These are phyloP conservation scores for Lepilemur septentrionalis DNA, from an alignment of 2,797 vertebrate species.

Conservation along the genomic window DNA sequence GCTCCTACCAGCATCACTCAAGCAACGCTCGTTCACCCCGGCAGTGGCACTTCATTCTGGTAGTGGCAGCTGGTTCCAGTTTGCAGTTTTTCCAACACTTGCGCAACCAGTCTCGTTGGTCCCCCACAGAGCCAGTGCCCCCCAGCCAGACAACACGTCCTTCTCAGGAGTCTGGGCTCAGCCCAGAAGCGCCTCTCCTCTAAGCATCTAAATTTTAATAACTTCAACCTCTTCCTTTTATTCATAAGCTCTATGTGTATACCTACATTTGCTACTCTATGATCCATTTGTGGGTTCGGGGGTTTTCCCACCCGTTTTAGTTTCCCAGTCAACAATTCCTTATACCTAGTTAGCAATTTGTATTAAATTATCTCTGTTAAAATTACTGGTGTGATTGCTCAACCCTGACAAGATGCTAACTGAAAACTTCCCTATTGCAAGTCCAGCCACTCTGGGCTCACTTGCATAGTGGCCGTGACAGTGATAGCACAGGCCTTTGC, in stretches of 20 bases:
- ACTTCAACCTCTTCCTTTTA: neutral
- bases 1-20: neutral
- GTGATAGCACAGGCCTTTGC: neutral
- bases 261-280: neutral
- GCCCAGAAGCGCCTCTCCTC: neutral
- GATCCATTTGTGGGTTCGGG: neutral
- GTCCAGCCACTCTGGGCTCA: fast-evolving
- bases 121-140: neutral
- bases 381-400: neutral
- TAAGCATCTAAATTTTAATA: neutral
- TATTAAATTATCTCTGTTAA: neutral
- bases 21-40: fast-evolving
- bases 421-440: neutral
- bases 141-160: neutral
- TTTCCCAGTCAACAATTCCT: neutral
- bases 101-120: neutral
- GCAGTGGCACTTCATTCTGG: neutral
- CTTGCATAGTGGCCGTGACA: neutral
- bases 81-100: neutral
- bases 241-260: neutral
- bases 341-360: neutral
- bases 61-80: neutral
- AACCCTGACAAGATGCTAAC: neutral
- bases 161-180: neutral
- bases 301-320: neutral